These are phyloP conservation scores for Hirtodrosophila duncani DNA, from an alignment of 2,888 invertebrate genomes.

Conservation along the genomic window DNA sequence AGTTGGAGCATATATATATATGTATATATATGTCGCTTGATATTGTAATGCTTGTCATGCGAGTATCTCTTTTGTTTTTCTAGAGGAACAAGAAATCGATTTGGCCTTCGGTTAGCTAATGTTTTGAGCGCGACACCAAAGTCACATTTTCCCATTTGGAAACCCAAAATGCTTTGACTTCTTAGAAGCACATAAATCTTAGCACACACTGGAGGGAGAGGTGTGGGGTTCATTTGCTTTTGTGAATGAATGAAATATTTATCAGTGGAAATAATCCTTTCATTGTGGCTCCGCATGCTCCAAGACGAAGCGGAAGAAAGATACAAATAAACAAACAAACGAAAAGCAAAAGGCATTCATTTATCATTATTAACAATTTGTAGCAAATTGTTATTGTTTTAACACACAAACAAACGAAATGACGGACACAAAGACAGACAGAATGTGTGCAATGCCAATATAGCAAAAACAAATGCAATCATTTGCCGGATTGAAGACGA, in stretches of 20 bases:
- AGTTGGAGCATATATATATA: conserved; percentile 11
- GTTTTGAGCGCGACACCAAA: no score
- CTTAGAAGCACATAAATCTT: conserved; percentile 20
- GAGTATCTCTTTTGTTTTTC: no score
- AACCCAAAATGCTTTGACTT: no score
- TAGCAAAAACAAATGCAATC: background rate
- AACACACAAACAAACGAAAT: background rate
- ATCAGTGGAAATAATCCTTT: conserved; percentile 23
- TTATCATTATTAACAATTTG: conserved; percentile 52
- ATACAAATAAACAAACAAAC: background rate
- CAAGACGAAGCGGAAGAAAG: background rate
- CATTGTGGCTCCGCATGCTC: background rate
- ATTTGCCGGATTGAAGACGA: background rate
- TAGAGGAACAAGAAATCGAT: conserved; percentile 29
- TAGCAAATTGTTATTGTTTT: conserved; percentile 23
- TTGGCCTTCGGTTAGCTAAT: conserved; percentile 4
- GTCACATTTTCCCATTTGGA: no score
- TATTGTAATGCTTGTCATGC: no score
- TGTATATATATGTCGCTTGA: no score
- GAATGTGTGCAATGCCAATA: background rate
- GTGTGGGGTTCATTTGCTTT: no score
- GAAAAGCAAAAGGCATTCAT: conserved; percentile 22
- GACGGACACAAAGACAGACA: conserved; percentile 1
- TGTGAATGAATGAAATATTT: conserved; percentile 22
- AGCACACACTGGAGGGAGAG: background rate